Percentiles rank a stretch among this genome's conserved stretches.
Conservation (phyloP, 2,888 invertebrate genomes). For the Tricholauxania praeusta region DNA sequence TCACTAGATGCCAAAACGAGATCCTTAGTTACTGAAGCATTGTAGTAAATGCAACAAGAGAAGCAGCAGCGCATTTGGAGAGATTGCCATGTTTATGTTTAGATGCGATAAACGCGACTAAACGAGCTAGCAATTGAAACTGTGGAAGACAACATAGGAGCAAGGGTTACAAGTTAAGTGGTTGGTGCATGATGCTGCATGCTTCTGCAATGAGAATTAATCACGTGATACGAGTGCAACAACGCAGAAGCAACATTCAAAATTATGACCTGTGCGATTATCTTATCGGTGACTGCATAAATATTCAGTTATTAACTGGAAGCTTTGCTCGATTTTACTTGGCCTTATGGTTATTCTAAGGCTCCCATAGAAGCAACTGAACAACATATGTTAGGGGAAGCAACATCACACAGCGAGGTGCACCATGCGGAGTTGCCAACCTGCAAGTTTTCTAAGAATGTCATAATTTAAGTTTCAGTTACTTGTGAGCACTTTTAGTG, state of each 20-base stretch:
- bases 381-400: no score
- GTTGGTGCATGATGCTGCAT: conserved; percentile 7
- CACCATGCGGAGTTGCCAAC: no score
- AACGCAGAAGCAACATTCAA: background rate
- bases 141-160: background rate
- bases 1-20: background rate
- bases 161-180: conserved; percentile 12
- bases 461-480: no score
- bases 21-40: background rate
- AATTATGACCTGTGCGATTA: conserved; percentile 29
- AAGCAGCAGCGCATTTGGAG: background rate
- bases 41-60: background rate
- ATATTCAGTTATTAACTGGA: conserved; percentile 9
- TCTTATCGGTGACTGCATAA: conserved; percentile 24
- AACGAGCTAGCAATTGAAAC: background rate
- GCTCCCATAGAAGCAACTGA: no score
- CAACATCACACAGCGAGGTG: no score
- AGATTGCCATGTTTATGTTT: background rate
- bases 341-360: no score
- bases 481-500: no score
- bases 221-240: conserved; percentile 3
- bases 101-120: conserved; percentile 7
- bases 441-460: no score
- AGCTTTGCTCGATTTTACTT: background rate
- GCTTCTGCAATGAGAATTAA: conserved; percentile 17